These are phyloP conservation scores for Enoplolaimus lenunculus DNA, from an alignment of 2,888 invertebrate species.

Conservation along the genomic window DNA sequence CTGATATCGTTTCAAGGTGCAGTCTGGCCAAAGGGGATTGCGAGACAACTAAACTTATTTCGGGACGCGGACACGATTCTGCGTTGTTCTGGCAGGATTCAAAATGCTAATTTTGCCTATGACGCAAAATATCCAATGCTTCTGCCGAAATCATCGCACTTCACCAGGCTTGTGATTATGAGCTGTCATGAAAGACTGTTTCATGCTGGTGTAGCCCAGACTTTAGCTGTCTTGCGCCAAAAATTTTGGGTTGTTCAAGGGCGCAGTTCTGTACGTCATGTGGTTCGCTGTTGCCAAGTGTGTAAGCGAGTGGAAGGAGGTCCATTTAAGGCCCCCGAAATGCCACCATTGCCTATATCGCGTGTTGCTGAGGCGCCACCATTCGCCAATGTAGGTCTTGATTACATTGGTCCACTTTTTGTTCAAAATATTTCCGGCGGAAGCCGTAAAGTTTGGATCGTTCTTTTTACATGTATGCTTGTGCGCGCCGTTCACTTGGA, in stretches of 20 bases:
- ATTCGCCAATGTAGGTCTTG: slow-evolving; percentile 33
- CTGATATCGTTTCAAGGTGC: background rate
- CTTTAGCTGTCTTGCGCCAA: background rate
- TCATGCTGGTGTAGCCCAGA: slow-evolving; percentile 15
- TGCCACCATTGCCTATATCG: slow-evolving; percentile 1
- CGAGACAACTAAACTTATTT: background rate
- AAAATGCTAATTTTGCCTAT: background rate
- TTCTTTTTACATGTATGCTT: slow-evolving; percentile 41
- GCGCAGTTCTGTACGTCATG: background rate
- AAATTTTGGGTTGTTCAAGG: background rate
- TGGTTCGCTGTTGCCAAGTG: background rate
- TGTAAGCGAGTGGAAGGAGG: background rate
- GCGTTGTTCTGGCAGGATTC: background rate
- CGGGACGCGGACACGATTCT: background rate
- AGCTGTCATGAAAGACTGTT: background rate
- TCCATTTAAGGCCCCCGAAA: background rate
- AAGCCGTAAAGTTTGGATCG: slow-evolving; percentile 33
- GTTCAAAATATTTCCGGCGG: slow-evolving; percentile 29
- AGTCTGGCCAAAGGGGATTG: background rate
- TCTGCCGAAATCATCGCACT: background rate
- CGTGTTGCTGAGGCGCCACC: slow-evolving; percentile 4
- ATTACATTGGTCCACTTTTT: slow-evolving; percentile 40
- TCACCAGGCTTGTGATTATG: slow-evolving; percentile 4
- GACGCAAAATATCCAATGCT: background rate
- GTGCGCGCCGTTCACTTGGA: slow-evolving; percentile 41